Evolutionary conservation across 2,888 invertebrate species (phyloP).

Genomic region (Phlogophora meticulosa): DNA sequence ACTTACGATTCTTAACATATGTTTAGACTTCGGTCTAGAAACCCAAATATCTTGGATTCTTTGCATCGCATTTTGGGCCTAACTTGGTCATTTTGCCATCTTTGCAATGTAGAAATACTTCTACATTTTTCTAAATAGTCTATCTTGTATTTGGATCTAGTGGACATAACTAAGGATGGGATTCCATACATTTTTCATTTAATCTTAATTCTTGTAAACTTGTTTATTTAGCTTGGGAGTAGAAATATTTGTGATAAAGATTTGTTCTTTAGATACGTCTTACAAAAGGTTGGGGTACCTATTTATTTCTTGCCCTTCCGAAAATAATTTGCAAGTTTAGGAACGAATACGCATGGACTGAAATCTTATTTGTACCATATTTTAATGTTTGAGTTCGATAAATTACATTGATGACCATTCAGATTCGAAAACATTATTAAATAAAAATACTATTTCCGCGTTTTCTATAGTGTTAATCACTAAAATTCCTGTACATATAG

Average conservation of each 20-base stretch:
- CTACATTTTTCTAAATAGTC: background rate
- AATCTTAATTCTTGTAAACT: no score
- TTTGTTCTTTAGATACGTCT: background rate
- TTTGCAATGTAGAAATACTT: slow-evolving; percentile 21
- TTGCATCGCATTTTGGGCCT: slow-evolving; percentile 1
- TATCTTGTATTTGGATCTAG: background rate
- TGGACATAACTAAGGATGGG: background rate
- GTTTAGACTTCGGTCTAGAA: slow-evolving; percentile 4
- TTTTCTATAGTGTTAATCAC: background rate
- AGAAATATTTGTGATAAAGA: background rate
- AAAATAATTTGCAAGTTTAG: no score
- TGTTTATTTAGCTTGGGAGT: background rate
- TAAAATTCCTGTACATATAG: background rate
- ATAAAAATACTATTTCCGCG: background rate
- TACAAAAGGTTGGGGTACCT: no score
- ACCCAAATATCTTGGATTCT: slow-evolving; percentile 32
- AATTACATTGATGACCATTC: background rate
- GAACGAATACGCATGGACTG: no score
- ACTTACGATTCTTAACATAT: background rate
- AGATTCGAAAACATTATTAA: background rate
- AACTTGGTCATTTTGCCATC: slow-evolving; percentile 11
- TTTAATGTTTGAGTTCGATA: no score
- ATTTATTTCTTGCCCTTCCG: no score
- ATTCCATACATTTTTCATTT: background rate
- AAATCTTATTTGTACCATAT: no score